A percentile compares a stretch with the other conserved stretches of the same genome.
These are phyloP conservation scores for Adelognathus sp. DNA, from an alignment of 2,888 invertebrate species.

Conservation along the genomic window DNA sequence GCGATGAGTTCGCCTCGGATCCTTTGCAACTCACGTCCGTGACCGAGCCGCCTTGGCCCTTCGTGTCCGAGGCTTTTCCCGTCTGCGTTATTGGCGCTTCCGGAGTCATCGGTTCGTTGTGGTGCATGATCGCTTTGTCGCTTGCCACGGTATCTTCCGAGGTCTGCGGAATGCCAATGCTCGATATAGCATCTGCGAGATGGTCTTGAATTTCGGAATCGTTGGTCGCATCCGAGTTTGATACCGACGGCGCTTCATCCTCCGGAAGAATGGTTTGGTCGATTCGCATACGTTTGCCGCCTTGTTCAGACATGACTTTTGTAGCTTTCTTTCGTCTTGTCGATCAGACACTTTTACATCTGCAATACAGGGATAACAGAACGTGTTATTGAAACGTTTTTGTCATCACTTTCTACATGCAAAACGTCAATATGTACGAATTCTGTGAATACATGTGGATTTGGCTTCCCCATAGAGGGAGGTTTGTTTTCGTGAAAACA, in stretches of 20 bases:
- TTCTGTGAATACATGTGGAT: no score
- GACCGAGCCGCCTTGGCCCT: conserved; percentile 77
- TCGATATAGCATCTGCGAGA: background rate
- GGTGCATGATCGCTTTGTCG: background rate
- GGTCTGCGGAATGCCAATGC: background rate
- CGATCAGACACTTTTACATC: no score
- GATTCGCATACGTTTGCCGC: conserved; percentile 95
- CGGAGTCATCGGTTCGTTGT: conserved; percentile 81
- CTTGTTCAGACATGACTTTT: conserved; percentile 88
- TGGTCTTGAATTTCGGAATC: background rate
- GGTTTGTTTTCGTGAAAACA: no score
- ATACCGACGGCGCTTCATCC: conserved; percentile 85
- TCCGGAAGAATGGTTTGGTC: conserved; percentile 93
- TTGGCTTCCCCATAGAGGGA: no score
- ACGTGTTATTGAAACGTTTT: no score
- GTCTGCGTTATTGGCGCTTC: conserved; percentile 81
- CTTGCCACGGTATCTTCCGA: background rate
- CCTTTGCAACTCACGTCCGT: conserved; percentile 76
- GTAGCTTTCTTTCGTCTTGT: no score
- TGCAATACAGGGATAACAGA: no score
- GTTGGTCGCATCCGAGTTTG: background rate
- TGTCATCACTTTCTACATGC: no score
- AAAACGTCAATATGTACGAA: no score
- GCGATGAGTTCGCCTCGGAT: conserved; percentile 75
- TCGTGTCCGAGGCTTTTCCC: conserved; percentile 83